Conservation (phyloP, 92 coral and sea anemone genomes). For the Phenganax subtilis region DNA sequence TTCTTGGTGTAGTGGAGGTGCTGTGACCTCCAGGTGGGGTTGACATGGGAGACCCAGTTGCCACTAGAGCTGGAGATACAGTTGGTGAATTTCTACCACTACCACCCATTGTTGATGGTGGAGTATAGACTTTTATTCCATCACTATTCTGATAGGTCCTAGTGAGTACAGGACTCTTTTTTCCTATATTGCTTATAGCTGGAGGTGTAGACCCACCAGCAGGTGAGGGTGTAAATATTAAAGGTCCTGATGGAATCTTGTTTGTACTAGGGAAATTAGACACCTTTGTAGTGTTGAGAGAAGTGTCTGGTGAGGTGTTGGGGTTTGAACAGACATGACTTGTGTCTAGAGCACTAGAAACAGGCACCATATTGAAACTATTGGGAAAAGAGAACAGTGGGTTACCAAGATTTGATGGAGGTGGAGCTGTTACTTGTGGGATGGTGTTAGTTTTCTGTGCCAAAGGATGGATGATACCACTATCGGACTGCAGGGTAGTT, state of each 20-base stretch:
- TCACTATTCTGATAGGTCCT: slow-evolving; percentile 18
- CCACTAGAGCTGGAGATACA: slow-evolving; percentile 44
- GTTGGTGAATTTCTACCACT: slow-evolving; percentile 44
- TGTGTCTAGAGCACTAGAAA: slow-evolving; percentile 37
- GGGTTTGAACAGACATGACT: slow-evolving; percentile 39
- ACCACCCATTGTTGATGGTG: slow-evolving; percentile 38
- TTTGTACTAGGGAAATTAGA: slow-evolving; percentile 6
- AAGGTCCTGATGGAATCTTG: slow-evolving; percentile 14
- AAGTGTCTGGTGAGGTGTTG: slow-evolving; percentile 5
- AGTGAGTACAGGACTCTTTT: slow-evolving; percentile 35
- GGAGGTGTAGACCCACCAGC: slow-evolving; percentile 25
- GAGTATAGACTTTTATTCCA: slow-evolving; percentile 28
- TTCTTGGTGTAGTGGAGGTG: slow-evolving; percentile 81
- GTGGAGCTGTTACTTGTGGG: slow-evolving; percentile 34
- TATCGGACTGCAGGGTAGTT: background rate
- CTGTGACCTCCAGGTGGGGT: slow-evolving; percentile 58
- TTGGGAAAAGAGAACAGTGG: slow-evolving; percentile 38
- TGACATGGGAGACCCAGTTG: slow-evolving; percentile 31
- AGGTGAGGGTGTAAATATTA: slow-evolving; percentile 24
- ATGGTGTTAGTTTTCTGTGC: slow-evolving; percentile 1
- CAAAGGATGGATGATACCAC: slow-evolving; percentile 12
- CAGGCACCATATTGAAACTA: slow-evolving; percentile 31
- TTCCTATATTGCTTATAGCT: slow-evolving; percentile 16
- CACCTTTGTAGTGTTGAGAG: background rate
- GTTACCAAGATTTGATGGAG: slow-evolving; percentile 37